Evolutionary conservation across 2,113 vertebrate species (phyloP), one percentile per base, ranked within the genome.

Genomic region (Zosterops japonicus): DNA sequence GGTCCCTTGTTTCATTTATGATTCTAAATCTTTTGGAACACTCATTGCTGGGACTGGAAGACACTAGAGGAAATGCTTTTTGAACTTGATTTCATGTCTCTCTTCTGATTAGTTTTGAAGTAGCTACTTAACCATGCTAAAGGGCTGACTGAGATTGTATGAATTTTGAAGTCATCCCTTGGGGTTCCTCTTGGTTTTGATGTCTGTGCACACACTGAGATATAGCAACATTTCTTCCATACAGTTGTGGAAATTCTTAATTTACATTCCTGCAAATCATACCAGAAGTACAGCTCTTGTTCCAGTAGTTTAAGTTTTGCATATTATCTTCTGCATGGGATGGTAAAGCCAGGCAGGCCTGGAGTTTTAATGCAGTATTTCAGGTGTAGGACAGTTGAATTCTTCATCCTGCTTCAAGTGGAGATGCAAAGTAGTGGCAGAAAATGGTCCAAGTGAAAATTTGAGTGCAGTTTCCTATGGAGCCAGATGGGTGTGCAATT

Each of bases 401-500:
- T 56, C 59, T 86, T 93, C 14, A 10, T 80, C 42, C 18, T 63
- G 19, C 42, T 63, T 80, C 69, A 55, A 64, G 49, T 35, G 35
- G 8, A 44, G 41, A 35, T 84, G 22, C 19, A 20, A 71, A 83
- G 14, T 11, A 83, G 36, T 6, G 11, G 50, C 56, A 69, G 28
- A 82, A 87, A 59, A 68, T 72, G 49, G 11, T 29, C 29, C 44
- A 41, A 18, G 19, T 57, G 60, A 70, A 36, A 87, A 72, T 83
- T 68, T 53, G 33, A n/a, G 24, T 96, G 92, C 72, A 94, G 44
- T 96, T 96, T 96, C 88, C 72, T 78, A 5, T 29, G 74, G 86
- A 81, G 46, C 92, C 96, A 94, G 95, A 74, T 87, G 94, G 92
- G 93, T 96, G 96, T 95, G 96, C 94, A 95, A 5, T 96, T 92